Evolutionary conservation across 1,140 invertebrate species (phyloP).

Genomic region (Drosophila watanabei): DNA sequence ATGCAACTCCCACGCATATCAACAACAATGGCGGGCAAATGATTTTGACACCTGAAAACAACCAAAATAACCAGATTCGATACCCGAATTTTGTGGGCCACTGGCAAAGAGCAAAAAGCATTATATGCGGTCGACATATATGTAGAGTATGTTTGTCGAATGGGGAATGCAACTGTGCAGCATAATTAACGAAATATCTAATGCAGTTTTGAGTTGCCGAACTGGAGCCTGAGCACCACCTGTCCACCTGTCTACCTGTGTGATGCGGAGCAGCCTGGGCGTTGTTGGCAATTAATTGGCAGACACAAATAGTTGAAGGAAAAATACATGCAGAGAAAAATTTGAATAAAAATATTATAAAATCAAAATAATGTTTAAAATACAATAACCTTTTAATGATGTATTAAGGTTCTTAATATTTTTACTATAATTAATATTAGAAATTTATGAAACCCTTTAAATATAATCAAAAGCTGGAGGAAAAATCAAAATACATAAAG

Average conservation of each 20-base stretch:
- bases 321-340: no score
- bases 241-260: constrained; percentile 33
- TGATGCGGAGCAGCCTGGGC: constrained; percentile 48
- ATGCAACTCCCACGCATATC: neutral
- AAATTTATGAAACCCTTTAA: no score
- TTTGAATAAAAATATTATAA: no score
- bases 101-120: neutral
- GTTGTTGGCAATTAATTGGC: constrained; percentile 65
- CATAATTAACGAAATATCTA: constrained; percentile 60
- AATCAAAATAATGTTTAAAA: no score
- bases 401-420: no score
- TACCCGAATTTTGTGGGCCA: neutral
- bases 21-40: neutral
- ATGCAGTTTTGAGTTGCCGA: constrained; percentile 34
- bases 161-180: constrained; percentile 34
- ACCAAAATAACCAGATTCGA: neutral
- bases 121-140: neutral
- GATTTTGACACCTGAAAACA: neutral
- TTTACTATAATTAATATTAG: no score
- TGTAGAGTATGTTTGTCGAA: neutral
- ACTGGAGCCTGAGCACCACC: constrained; percentile 39
- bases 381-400: no score
- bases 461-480: no score
- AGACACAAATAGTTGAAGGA: neutral
- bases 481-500: no score